Conservation (phyloP, 1,140 invertebrate species). For the Ostrea edulis region DNA sequence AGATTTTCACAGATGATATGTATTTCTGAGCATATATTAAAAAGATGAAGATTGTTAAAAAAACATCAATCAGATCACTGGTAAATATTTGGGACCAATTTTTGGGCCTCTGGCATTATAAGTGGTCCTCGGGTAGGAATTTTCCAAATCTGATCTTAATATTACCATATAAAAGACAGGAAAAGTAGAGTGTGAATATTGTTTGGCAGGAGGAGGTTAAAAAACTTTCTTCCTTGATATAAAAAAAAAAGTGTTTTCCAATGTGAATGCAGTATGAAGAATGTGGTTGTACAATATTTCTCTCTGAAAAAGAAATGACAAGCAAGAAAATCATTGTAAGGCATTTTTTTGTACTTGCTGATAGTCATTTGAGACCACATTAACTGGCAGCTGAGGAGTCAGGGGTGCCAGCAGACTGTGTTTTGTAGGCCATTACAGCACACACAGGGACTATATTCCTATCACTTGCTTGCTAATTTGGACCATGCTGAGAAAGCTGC, state of each 20-base stretch:
- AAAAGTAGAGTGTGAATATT: no score
- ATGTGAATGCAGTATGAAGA: neutral
- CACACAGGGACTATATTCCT: slow-evolving; percentile 13
- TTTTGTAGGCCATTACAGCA: neutral
- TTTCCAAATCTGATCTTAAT: no score
- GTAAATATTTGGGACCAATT: no score
- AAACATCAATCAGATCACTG: no score
- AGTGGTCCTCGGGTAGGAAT: no score
- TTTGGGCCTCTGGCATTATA: no score
- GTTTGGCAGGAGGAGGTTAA: no score
- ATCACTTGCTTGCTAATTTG: slow-evolving; percentile 15
- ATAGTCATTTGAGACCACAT: neutral
- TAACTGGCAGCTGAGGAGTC: neutral
- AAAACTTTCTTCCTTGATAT: no score
- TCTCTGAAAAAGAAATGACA: neutral
- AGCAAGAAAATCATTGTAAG: neutral
- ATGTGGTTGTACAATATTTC: neutral
- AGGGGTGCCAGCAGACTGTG: neutral
- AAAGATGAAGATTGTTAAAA: no score
- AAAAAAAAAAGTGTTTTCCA: neutral
- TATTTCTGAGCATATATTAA: no score
- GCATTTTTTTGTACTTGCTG: neutral
- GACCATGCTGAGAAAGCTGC: neutral
- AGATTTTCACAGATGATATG: no score
- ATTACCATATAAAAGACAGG: no score